Evolutionary conservation across 2,888 invertebrate species (phyloP).

Genomic region (Miltochrista miniata): DNA sequence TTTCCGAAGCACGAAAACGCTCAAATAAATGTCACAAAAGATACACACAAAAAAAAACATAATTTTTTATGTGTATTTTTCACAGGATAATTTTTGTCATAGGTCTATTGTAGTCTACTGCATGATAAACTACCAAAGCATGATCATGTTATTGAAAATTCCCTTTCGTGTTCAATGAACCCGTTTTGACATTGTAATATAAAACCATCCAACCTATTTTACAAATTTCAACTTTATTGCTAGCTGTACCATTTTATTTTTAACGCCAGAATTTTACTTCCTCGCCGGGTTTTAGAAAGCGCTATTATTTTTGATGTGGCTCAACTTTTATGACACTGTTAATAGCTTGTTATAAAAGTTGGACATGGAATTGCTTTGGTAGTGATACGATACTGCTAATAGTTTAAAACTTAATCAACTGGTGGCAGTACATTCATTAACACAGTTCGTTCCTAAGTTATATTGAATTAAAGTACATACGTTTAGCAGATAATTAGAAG

Average conservation of each 20-base stretch:
- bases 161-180: not conserved
- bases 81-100: too few relatives aligned
- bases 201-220: not conserved
- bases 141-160: too few relatives aligned
- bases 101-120: too few relatives aligned
- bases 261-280: slow-evolving; percentile 11
- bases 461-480: too few relatives aligned
- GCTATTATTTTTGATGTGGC: slow-evolving; percentile 17
- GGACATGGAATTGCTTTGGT: slow-evolving; percentile 4
- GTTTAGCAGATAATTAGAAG: too few relatives aligned
- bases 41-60: too few relatives aligned
- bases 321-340: slow-evolving; percentile 13
- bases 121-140: too few relatives aligned
- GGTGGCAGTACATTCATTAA: too few relatives aligned
- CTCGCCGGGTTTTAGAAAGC: slow-evolving; percentile 9
- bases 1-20: too few relatives aligned
- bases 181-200: not conserved
- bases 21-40: too few relatives aligned
- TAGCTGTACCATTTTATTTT: slow-evolving; percentile 9
- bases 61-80: too few relatives aligned
- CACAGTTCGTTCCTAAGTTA: too few relatives aligned
- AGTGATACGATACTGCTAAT: slow-evolving; percentile 4
- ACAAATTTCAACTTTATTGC: not conserved
- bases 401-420: not conserved
- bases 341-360: slow-evolving; percentile 17